These are phyloP conservation scores for Cataglyphis altisquamis DNA, from an alignment of 2,888 invertebrate species.

Conservation along the genomic window DNA sequence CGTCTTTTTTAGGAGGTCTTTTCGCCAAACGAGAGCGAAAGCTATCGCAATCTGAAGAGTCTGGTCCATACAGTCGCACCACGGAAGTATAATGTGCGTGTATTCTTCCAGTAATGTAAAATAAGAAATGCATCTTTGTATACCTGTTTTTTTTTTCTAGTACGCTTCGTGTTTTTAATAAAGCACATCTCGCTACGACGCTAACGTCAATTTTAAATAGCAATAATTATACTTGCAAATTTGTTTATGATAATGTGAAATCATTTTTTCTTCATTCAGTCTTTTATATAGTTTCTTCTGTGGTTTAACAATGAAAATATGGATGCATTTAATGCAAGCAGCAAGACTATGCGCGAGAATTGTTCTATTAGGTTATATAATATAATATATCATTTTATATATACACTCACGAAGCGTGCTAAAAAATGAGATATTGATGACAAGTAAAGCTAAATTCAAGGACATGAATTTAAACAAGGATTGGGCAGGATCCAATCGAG, in stretches of 20 bases:
- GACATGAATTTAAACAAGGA: conserved; percentile 63
- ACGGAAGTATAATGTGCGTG: conserved; percentile 83
- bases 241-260: conserved; percentile 12
- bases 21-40: conserved; percentile 89
- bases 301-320: not conserved
- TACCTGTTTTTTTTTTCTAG: conserved; percentile 53
- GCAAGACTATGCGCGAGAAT: conserved; percentile 26
- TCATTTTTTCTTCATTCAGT: not conserved
- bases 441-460: conserved; percentile 4
- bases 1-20: conserved; percentile 88
- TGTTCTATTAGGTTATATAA: conserved; percentile 25
- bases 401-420: conserved; percentile 55
- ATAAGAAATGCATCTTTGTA: conserved; percentile 54
- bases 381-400: conserved; percentile 26
- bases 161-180: conserved; percentile 54
- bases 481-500: conserved; percentile 83
- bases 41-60: conserved; percentile 87
- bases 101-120: conserved; percentile 57
- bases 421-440: conserved; percentile 13
- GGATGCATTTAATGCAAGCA: conserved; percentile 27
- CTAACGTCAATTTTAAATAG: conserved; percentile 34
- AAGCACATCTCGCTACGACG: not conserved
- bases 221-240: conserved; percentile 33
- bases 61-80: conserved; percentile 84
- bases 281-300: not conserved